phyloP scores from a whole-genome alignment of 2,888 invertebrate species.

The Trachelus stipa region DNA sequence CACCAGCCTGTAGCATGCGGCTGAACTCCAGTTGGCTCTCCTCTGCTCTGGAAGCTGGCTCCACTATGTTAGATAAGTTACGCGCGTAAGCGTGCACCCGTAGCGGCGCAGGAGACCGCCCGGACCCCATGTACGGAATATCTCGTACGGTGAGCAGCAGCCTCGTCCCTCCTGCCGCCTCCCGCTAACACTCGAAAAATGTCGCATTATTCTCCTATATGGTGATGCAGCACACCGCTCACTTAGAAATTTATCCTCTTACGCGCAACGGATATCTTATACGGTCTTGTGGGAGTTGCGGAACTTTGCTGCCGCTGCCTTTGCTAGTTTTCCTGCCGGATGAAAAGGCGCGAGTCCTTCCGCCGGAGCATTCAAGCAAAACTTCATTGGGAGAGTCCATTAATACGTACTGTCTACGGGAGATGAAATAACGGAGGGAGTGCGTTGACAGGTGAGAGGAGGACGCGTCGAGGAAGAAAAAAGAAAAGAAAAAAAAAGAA shows the following conservation, averaged over 20 bases:
- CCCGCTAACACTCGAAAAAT: conserved; percentile 41
- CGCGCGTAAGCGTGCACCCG: conserved; percentile 21
- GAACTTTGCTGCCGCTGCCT: conserved; percentile 6
- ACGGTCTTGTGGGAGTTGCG: conserved; percentile 44
- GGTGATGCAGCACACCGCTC: conserved; percentile 57
- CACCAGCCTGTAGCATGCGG: no score
- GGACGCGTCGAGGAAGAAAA: background rate
- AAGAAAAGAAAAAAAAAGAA: no score
- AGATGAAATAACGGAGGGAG: conserved; percentile 24
- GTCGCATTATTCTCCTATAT: conserved; percentile 63
- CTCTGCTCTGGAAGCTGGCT: background rate
- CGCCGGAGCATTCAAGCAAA: background rate
- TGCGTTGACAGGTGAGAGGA: conserved; percentile 12
- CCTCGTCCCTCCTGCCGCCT: conserved; percentile 37
- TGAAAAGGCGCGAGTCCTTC: conserved; percentile 28
- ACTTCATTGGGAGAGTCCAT: no score
- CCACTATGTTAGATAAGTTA: conserved; percentile 28
- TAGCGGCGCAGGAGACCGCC: conserved; percentile 1
- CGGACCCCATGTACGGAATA: conserved; percentile 54
- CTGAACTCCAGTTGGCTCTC: no score
- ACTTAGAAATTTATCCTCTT: conserved; percentile 54
- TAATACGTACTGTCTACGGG: conserved; percentile 10
- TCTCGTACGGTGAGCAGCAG: conserved; percentile 41
- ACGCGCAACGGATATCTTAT: conserved; percentile 32
- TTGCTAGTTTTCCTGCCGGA: conserved; percentile 10